phyloP scores from a whole-genome alignment of 2,797 vertebrate genomes.

The Oceanodroma leucorhoa region DNA sequence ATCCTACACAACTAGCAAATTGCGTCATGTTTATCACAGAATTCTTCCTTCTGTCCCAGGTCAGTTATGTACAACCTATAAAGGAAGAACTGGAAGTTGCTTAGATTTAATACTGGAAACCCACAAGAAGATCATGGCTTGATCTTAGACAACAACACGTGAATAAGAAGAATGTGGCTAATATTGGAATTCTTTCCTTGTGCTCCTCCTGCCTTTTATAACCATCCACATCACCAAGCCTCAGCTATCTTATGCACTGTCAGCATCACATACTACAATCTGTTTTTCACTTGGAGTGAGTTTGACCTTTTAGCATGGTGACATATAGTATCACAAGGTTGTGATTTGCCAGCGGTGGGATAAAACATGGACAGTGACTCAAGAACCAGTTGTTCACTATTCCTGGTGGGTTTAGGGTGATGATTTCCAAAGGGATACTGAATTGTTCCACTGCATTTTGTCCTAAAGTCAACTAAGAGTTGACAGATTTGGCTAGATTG shows the following conservation, averaged over 20 bases:
- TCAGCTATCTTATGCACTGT: background rate
- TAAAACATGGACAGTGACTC: background rate
- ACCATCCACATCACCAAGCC: background rate
- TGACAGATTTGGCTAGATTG: background rate
- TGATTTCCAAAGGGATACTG: background rate
- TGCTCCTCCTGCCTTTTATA: background rate
- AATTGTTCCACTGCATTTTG: background rate
- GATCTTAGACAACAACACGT: background rate
- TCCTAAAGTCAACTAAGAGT: background rate
- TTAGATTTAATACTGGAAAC: background rate
- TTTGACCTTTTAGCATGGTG: background rate
- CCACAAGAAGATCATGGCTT: background rate
- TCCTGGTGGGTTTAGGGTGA: background rate
- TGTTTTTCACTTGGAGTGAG: background rate
- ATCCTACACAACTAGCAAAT: background rate
- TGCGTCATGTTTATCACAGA: background rate
- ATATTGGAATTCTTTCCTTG: background rate
- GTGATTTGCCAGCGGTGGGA: background rate
- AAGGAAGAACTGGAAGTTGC: background rate
- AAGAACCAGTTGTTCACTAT: background rate
- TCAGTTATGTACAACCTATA: background rate
- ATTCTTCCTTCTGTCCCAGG: background rate
- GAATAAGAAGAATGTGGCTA: background rate
- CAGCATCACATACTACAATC: background rate
- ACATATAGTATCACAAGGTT: background rate